Evolutionary conservation across 2,888 invertebrate species (phyloP).

Genomic region (Ecdyonurus torrentis): DNA sequence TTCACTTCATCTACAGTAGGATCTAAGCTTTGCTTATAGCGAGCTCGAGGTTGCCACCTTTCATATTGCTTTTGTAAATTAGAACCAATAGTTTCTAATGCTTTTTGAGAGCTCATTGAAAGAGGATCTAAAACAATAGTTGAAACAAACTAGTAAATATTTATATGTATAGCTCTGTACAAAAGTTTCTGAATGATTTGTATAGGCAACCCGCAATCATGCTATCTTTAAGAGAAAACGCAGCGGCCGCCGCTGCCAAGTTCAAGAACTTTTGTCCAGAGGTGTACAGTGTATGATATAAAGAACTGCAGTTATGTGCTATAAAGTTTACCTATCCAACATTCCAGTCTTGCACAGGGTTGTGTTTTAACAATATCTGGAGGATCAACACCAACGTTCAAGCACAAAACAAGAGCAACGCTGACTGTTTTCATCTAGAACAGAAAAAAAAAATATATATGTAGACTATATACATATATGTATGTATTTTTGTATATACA

Average conservation of each 20-base stretch:
- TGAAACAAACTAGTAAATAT: not conserved
- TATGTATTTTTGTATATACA: constrained; percentile 2
- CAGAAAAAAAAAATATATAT: constrained; percentile 11
- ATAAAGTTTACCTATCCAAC: constrained; percentile 75
- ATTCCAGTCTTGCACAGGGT: constrained; percentile 88
- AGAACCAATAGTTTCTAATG: constrained; percentile 79
- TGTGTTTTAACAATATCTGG: constrained; percentile 96
- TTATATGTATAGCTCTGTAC: too few species aligned
- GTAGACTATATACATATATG: too few species aligned
- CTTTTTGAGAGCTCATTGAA: constrained; percentile 75
- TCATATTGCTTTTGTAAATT: constrained; percentile 94
- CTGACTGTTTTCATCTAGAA: constrained; percentile 96
- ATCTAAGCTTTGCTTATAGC: constrained; percentile 93
- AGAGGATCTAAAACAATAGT: constrained; percentile 49
- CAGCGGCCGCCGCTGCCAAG: too few species aligned
- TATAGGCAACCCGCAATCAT: too few species aligned
- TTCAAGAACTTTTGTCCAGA: too few species aligned
- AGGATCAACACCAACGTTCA: constrained; percentile 99
- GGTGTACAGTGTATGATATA: not conserved
- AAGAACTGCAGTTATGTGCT: not conserved
- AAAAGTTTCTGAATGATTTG: too few species aligned
- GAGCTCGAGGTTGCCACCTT: constrained; percentile 93
- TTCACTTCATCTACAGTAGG: constrained; percentile 97
- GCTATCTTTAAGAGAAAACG: too few species aligned
- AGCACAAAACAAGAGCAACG: constrained; percentile 90